phyloP scores from a whole-genome alignment of 2,888 invertebrate species.

The Monopis laevigella region DNA sequence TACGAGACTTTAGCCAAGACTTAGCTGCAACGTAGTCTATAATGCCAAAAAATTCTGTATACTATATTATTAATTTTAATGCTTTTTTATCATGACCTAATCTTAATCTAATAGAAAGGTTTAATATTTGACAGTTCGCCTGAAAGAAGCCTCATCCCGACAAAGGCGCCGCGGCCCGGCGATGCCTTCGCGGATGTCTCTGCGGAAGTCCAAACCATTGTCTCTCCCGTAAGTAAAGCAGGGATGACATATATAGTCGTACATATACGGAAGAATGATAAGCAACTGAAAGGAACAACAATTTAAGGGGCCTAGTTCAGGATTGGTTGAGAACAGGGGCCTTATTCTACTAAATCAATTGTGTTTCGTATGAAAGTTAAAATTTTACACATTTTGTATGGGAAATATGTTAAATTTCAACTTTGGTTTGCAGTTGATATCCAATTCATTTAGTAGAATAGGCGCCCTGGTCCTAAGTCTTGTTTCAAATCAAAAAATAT shows the following conservation, averaged over 20 bases:
- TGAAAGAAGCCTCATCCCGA: constrained; percentile 18
- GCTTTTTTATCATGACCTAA: not conserved
- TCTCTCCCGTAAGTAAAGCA: constrained; percentile 18
- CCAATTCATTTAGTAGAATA: not conserved
- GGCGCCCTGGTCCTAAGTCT: not conserved
- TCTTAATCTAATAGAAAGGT: no score
- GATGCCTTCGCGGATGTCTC: constrained; percentile 49
- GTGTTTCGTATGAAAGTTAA: not conserved
- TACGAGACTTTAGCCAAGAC: not conserved
- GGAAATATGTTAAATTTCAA: not conserved
- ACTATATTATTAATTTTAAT: no score
- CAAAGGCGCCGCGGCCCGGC: constrained; percentile 27
- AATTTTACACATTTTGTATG: not conserved
- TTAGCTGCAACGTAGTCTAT: not conserved
- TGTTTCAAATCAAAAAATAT: not conserved
- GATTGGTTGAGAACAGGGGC: not conserved
- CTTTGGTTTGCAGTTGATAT: not conserved
- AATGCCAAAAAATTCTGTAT: no score
- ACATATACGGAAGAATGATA: not conserved
- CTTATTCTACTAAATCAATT: not conserved
- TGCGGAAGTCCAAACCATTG: constrained; percentile 37
- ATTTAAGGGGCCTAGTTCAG: not conserved
- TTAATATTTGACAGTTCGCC: not conserved
- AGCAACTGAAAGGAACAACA: no score
- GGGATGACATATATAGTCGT: not conserved